Base-by-base conservation (phyloP, 2,113 vertebrate genomes). In the Neolamprologus sp. region DNA sequence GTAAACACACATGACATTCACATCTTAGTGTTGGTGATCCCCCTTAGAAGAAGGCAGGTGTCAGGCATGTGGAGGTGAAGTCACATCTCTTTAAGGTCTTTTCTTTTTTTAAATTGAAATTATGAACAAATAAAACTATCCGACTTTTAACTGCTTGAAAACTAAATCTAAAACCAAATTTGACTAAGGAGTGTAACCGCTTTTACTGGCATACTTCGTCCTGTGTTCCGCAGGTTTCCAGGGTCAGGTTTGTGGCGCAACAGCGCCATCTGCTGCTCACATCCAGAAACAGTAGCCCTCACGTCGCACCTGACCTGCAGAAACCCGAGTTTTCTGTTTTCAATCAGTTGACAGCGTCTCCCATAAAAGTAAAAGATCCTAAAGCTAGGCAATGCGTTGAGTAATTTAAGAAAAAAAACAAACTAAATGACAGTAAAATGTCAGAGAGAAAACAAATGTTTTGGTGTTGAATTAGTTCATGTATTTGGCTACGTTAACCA, bases 261-360 rank as follows among this genome's bases (percentile, higher is more conserved):
- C 84, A 92, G 89, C 92, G 30, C 91, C 95, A 60, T 65, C 95
- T 92, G 68, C 80, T 90, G 95, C 90, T 73, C 30, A 75, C 28
- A 81, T 30, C 3, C n/a, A 35, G 21, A 26, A 82, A 78, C 53
- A 60, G 9, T 37, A 10, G 9, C n/a, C 40, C 21, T 81, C 11
- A 57, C 7, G 11, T 21, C 63, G 8, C 9, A 51, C 23, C 26
- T 53, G 55, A 60, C 23, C 63, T 58, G 23, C 71, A 78, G 28
- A 63, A 68, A 68, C 5, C 49, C 1, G 12, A 42, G 21, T n/a
- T 82, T 81, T 65, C 10, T 33, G 58, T 26, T 42, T 42, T 47
- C 30, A 45, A 19, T 28, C 7, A 80, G 7, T 19, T 28, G 57
- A 80, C 45, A 19, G 49, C 8, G 17, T 79, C 55, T 30, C 28